phyloP scores from a whole-genome alignment of 2,888 invertebrate genomes.

The Tenodera sinensis region DNA sequence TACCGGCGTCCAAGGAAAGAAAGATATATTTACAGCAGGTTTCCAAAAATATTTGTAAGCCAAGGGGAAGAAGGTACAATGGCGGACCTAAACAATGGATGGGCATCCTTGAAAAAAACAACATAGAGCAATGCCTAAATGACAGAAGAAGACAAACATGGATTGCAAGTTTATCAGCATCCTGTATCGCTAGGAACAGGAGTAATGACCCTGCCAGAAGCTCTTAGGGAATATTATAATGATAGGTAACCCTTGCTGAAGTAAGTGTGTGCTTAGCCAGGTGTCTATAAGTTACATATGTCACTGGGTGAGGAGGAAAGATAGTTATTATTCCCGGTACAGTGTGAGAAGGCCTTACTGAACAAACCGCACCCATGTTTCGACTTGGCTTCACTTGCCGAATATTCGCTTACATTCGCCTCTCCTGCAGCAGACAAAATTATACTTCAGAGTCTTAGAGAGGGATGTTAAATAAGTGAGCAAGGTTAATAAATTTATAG shows the following conservation, averaged over 20 bases:
- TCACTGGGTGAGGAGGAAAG: background rate
- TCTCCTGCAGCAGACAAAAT: too few relatives aligned
- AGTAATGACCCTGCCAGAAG: background rate
- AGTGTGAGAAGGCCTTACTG: background rate
- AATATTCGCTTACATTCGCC: background rate
- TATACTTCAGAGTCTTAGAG: too few relatives aligned
- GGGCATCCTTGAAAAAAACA: too few relatives aligned
- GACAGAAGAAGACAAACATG: too few relatives aligned
- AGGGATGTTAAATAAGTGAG: too few relatives aligned
- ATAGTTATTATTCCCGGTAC: background rate
- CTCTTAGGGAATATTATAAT: background rate
- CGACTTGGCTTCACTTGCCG: background rate
- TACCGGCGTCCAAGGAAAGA: background rate
- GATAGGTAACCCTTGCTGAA: background rate
- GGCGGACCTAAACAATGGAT: too few relatives aligned
- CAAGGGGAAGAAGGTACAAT: background rate
- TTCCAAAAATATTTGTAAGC: background rate
- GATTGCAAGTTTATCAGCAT: too few relatives aligned
- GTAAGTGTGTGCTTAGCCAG: background rate
- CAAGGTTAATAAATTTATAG: too few relatives aligned
- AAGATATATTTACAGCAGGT: background rate
- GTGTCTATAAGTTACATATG: background rate
- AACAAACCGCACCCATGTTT: conserved; percentile 8
- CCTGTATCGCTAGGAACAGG: background rate
- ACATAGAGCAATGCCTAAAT: too few relatives aligned